Conservation (phyloP, 2,888 invertebrate species). For the Gastracanthus pulcherrimus region DNA sequence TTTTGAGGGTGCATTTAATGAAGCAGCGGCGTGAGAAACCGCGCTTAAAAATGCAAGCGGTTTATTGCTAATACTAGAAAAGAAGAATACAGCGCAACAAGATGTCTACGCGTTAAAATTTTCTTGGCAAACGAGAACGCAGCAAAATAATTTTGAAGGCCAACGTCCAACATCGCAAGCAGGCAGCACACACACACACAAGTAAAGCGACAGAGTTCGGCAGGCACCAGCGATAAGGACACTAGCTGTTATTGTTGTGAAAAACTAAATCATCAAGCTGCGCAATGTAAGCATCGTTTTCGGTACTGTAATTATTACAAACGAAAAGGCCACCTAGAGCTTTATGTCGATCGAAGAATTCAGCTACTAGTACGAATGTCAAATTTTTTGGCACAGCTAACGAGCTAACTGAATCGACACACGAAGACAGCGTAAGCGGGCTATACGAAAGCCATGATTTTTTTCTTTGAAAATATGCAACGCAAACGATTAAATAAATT, state of each 20-base stretch:
- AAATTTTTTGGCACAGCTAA: neutral
- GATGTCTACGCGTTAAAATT: slow-evolving; percentile 2
- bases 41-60: slow-evolving; percentile 39
- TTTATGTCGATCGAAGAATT: neutral
- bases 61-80: neutral
- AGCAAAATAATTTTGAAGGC: slow-evolving; percentile 1
- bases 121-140: slow-evolving; percentile 2
- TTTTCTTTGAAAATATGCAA: neutral
- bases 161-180: neutral
- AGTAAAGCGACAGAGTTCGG: no score
- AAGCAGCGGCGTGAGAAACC: slow-evolving; percentile 38
- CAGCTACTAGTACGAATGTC: neutral
- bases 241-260: slow-evolving; percentile 22
- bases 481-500: neutral
- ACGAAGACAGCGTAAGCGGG: neutral
- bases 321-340: neutral
- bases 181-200: no score
- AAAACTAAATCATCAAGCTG: neutral
- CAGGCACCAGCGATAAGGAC: no score
- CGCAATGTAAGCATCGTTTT: neutral
- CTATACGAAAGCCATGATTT: neutral
- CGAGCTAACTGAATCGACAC: neutral
- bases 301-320: neutral
- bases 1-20: slow-evolving; percentile 39
- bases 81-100: neutral